phyloP scores from a whole-genome alignment of 2,888 invertebrate species.

The Drosophila quasianomalipes region DNA sequence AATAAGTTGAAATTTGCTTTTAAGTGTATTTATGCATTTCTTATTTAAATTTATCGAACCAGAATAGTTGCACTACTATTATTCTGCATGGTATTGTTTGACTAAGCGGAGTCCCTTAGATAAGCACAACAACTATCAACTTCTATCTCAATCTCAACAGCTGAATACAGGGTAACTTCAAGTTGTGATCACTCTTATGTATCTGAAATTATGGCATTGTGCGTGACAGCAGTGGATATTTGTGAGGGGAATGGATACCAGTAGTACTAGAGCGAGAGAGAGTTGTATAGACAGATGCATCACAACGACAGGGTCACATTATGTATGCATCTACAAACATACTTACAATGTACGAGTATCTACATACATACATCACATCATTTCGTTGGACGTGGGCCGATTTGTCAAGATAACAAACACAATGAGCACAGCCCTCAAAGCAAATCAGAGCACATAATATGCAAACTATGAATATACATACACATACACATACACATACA shows the following conservation, averaged over 20 bases:
- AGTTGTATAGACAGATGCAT: constrained; percentile 2
- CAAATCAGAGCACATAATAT: constrained; percentile 3
- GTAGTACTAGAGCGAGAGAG: not conserved
- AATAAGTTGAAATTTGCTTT: not conserved
- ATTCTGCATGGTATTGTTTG: not conserved
- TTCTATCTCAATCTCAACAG: not conserved
- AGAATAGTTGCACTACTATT: not conserved
- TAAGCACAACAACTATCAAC: not conserved
- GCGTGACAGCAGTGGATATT: constrained; percentile 3
- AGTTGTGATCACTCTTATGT: not conserved
- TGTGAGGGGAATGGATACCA: not conserved
- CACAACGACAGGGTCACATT: not conserved
- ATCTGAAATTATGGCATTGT: not conserved
- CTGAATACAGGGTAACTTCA: not conserved
- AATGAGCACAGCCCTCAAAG: constrained; percentile 11
- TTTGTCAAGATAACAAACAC: constrained; percentile 57
- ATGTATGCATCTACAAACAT: not conserved
- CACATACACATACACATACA: not conserved
- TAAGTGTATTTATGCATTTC: not conserved
- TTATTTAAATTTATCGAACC: not conserved
- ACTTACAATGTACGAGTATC: not conserved
- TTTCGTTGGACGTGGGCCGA: constrained; percentile 54
- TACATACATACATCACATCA: constrained; percentile 40
- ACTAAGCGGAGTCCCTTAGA: not conserved
- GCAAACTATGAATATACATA: not conserved